Conservation (phyloP, 2,113 vertebrate genomes). For the Amazona vittata region DNA sequence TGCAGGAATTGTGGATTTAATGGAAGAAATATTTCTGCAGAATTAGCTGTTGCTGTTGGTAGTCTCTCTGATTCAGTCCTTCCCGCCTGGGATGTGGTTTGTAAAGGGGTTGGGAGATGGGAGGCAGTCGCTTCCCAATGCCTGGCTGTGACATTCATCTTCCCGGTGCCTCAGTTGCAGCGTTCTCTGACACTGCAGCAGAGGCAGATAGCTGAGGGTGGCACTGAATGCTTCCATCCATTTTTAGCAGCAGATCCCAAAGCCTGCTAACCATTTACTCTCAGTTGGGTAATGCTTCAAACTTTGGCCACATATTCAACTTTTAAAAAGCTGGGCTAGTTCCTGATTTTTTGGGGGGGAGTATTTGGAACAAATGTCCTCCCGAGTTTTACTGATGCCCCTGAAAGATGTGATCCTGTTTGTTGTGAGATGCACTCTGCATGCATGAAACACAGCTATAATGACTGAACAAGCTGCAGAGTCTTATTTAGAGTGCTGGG, state of each 20-base stretch:
- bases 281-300: not conserved
- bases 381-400: not conserved
- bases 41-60: not conserved
- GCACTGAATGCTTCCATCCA: not conserved
- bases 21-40: not conserved
- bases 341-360: not conserved
- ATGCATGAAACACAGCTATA: not conserved
- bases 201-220: not conserved
- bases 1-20: not conserved
- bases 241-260: slow-evolving; percentile 1
- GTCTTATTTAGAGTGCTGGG: not conserved
- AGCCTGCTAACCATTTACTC: not conserved
- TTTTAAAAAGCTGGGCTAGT: not conserved
- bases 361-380: not conserved
- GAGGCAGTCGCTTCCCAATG: rapidly evolving
- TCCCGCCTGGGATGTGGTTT: not conserved
- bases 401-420: not conserved
- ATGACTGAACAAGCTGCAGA: not conserved
- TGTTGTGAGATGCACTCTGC: not conserved
- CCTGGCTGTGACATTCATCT: not conserved
- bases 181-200: rapidly evolving
- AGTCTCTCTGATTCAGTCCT: not conserved
- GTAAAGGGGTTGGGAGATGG: not conserved
- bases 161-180: not conserved
- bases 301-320: not conserved